phyloP scores from a whole-genome alignment of 92 coral and sea anemone genomes.

The Epizoanthus illoricatus region DNA sequence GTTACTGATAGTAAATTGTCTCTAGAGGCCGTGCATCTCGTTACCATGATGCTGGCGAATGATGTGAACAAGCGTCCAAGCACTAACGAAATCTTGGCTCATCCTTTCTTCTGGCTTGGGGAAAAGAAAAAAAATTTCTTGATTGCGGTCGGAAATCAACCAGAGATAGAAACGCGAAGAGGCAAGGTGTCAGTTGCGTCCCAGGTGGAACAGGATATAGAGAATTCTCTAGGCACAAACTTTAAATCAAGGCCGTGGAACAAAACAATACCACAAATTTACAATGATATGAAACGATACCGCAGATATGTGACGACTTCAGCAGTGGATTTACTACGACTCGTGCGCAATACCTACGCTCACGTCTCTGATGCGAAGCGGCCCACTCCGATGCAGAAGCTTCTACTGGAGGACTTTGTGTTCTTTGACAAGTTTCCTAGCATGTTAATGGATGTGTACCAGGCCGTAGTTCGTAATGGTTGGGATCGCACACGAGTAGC shows the following conservation, averaged over 20 bases:
- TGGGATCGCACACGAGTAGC: conserved; percentile 17
- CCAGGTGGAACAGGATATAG: too few species aligned
- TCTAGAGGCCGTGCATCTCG: background rate
- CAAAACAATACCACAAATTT: background rate
- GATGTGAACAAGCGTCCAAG: background rate
- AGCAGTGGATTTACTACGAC: conserved; percentile 42
- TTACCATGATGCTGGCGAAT: conserved; percentile 1
- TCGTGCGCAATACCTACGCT: conserved; percentile 36
- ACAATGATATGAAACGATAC: conserved; percentile 15
- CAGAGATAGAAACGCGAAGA: conserved; percentile 6
- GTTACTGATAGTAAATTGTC: background rate
- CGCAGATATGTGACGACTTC: conserved; percentile 31
- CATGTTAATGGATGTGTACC: conserved; percentile 51
- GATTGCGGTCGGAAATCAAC: conserved; percentile 22
- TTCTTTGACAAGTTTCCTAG: conserved; percentile 36
- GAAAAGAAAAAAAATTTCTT: background rate
- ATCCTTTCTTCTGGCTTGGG: conserved; percentile 20
- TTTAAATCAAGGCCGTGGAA: background rate
- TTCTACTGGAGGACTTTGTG: conserved; percentile 23
- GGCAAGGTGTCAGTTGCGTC: too few species aligned
- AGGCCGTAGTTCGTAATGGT: conserved; percentile 25
- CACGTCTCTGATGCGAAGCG: conserved; percentile 26
- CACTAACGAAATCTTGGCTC: background rate
- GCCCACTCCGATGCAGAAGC: background rate
- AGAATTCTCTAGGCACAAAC: too few species aligned